phyloP scores from a whole-genome alignment of 30 jellyfish, hydroid and myxozoan species.

The Cassiopea xamachana region DNA sequence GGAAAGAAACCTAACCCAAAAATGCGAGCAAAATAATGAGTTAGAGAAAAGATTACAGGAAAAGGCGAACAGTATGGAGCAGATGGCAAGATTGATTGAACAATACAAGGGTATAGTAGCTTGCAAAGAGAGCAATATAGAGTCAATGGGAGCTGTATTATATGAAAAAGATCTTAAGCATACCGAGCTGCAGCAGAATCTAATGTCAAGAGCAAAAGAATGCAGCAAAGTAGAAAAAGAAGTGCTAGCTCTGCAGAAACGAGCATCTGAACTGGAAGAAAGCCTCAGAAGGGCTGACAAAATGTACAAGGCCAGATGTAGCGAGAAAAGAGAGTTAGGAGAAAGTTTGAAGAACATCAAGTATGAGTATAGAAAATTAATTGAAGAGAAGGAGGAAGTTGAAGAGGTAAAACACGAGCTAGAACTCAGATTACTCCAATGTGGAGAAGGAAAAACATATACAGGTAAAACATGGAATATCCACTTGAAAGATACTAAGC shows the following conservation, averaged over 20 bases:
- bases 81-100: background rate
- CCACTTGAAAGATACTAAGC: background rate
- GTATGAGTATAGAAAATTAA: background rate
- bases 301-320: conserved; percentile 3
- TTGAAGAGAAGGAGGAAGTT: conserved; percentile 19
- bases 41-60: background rate
- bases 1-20: background rate
- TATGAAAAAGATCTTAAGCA: background rate
- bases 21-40: background rate
- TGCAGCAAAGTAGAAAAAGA: background rate
- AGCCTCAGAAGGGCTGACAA: conserved; percentile 6
- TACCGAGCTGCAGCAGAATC: background rate
- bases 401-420: conserved; percentile 26
- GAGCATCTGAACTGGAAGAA: background rate
- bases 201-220: conserved; percentile 1
- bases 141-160: background rate
- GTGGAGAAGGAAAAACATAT: background rate
- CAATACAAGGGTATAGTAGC: background rate
- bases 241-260: background rate
- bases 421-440: conserved; percentile 15
- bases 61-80: background rate
- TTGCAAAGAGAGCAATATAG: background rate
- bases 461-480: background rate
- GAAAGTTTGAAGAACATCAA: conserved; percentile 12
- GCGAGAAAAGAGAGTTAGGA: conserved; percentile 14